Evolutionary conservation across 2,113 vertebrate species (phyloP).

Genomic region (Pomatorhinus ruficollis): DNA sequence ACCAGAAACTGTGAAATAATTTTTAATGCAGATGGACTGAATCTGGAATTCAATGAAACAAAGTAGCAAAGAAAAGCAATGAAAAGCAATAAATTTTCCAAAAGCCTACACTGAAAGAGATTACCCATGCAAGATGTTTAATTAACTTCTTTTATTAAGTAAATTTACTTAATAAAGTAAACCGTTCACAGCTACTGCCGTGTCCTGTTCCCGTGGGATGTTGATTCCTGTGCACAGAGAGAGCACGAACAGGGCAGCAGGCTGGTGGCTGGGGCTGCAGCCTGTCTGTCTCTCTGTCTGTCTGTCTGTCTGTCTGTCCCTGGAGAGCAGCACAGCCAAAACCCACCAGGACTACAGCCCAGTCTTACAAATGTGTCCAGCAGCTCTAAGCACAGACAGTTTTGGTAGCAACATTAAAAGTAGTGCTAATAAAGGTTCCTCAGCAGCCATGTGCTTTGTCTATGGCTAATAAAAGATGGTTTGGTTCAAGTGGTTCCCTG

Average conservation of each 20-base stretch:
- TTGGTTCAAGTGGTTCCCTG: not conserved
- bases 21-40: not conserved
- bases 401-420: not conserved
- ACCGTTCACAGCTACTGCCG: not conserved
- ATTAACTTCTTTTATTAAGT: constrained; percentile 35
- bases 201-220: not conserved
- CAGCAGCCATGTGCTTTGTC: not conserved
- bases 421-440: not conserved
- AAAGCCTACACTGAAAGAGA: not conserved
- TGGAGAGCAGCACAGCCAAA: not conserved
- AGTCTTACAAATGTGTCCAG: not conserved
- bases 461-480: not conserved
- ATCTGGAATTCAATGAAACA: not conserved
- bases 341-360: not conserved
- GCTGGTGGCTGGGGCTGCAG: not conserved
- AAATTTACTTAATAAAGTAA: not conserved
- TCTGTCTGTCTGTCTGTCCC: not conserved
- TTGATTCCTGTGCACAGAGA: accelerated
- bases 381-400: not conserved
- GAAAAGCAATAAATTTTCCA: not conserved
- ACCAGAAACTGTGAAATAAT: not conserved
- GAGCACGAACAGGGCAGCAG: not conserved
- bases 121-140: constrained; percentile 16
- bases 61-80: not conserved
- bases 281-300: not conserved